These are phyloP conservation scores for Lissonota sp. DNA, from an alignment of 2,888 invertebrate genomes.

Conservation along the genomic window DNA sequence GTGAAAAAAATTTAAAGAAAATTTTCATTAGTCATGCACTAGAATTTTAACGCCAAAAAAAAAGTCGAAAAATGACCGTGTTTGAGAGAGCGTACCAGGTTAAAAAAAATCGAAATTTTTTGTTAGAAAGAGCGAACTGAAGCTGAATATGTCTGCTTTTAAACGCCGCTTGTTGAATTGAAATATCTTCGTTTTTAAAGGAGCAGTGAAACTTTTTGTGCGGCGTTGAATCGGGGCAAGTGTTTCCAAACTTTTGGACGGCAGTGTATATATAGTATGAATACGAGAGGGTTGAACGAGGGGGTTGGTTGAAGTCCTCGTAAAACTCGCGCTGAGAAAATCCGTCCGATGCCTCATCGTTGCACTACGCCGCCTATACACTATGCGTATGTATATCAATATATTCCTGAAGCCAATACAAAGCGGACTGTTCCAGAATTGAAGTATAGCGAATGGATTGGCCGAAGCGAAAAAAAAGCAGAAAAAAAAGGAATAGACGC, in stretches of 20 bases:
- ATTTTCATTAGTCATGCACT: no score
- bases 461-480: constrained; percentile 9
- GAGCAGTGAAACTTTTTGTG: no score
- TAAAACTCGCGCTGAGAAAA: constrained; percentile 28
- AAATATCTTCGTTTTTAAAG: no score
- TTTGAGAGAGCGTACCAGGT: no score
- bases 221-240: no score
- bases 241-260: constrained; percentile 28
- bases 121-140: no score
- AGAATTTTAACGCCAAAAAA: no score
- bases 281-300: neutral
- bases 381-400: constrained; percentile 25
- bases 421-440: constrained; percentile 21
- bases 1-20: no score
- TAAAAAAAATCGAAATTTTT: no score
- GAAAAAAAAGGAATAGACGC: neutral
- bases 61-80: no score
- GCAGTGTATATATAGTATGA: neutral
- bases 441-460: constrained; percentile 35
- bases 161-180: no score
- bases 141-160: no score
- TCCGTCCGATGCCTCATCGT: constrained; percentile 31
- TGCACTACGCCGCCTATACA: constrained; percentile 8
- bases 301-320: constrained; percentile 25
- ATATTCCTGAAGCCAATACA: neutral